Evolutionary conservation across 2,888 invertebrate species (phyloP).

Genomic region (Nephrotoma flavescens): DNA sequence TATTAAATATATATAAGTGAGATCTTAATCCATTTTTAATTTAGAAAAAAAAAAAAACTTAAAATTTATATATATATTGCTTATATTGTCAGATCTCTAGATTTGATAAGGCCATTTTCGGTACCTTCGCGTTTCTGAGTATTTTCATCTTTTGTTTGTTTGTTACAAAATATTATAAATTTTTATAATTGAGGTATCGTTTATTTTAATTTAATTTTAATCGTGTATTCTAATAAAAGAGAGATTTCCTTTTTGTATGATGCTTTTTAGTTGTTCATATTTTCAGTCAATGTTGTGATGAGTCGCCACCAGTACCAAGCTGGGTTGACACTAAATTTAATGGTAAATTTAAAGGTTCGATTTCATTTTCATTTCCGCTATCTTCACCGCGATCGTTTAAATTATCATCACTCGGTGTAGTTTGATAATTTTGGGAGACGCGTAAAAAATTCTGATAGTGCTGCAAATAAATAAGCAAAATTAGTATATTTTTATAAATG

Average conservation of each 20-base stretch:
- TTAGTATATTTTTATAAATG: slow-evolving; percentile 7
- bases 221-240: background rate
- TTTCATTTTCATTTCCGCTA: slow-evolving; percentile 14
- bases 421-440: slow-evolving; percentile 16
- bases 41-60: background rate
- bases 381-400: slow-evolving; percentile 8
- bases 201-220: background rate
- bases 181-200: background rate
- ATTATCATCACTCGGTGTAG: slow-evolving; percentile 2
- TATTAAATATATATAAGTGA: background rate
- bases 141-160: background rate
- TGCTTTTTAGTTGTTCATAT: background rate
- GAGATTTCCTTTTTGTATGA: background rate
- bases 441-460: slow-evolving; percentile 19
- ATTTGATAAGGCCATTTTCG: background rate
- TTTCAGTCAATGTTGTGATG: slow-evolving; percentile 10
- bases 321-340: slow-evolving; percentile 20
- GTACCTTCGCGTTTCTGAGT: background rate
- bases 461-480: slow-evolving; percentile 6
- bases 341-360: slow-evolving; percentile 18
- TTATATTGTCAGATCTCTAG: background rate
- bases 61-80: background rate
- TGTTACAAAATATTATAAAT: background rate
- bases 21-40: background rate
- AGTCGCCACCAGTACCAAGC: slow-evolving; percentile 11